Conservation (phyloP, 1,140 invertebrate species). For the Orchestia grillus region DNA sequence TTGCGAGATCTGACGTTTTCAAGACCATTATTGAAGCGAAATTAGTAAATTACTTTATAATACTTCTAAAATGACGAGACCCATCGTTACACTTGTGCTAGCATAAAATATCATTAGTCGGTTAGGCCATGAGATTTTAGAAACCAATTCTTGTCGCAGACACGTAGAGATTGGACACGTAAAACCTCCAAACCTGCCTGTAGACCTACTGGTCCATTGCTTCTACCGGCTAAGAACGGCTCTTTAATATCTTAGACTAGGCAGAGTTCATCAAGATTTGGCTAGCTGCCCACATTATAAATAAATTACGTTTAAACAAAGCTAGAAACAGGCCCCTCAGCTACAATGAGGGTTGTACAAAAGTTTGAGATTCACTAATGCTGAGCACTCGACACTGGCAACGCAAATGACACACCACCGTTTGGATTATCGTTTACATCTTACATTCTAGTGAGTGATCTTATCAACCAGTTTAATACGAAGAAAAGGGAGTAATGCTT, state of each 20-base stretch:
- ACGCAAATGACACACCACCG: neutral
- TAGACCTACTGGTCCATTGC: too few species aligned
- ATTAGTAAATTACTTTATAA: neutral
- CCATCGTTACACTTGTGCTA: neutral
- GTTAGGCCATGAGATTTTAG: neutral
- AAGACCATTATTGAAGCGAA: neutral
- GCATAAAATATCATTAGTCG: neutral
- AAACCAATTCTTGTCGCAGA: neutral
- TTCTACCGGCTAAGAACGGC: neutral
- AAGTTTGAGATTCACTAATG: neutral
- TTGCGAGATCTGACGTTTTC: neutral
- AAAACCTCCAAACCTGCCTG: neutral
- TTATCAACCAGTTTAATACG: neutral
- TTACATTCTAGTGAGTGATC: neutral
- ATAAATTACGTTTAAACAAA: neutral
- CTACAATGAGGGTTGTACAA: neutral
- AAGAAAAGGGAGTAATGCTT: neutral
- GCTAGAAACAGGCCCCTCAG: neutral
- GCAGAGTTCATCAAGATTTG: neutral
- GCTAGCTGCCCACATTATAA: neutral
- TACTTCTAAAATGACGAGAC: neutral
- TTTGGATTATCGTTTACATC: neutral
- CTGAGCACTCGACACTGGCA: neutral
- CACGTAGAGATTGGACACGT: neutral
- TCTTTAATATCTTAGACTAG: neutral